Evolutionary conservation across 2,888 invertebrate species (phyloP).

Genomic region (Beris chalybata): DNA sequence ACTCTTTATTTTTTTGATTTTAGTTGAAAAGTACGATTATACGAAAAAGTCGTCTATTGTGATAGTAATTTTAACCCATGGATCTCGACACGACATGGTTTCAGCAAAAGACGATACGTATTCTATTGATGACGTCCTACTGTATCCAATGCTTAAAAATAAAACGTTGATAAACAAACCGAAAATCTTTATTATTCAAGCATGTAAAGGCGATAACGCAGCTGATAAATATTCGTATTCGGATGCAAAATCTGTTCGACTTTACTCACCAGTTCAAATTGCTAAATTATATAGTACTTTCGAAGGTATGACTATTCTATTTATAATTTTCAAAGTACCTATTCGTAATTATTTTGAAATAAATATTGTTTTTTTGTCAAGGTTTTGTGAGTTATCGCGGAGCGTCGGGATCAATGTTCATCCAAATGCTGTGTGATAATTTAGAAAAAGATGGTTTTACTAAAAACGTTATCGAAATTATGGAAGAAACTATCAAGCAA

Average conservation of each 20-base stretch:
- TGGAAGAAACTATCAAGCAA: slow-evolving; percentile 46
- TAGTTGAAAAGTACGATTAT: slow-evolving; percentile 50
- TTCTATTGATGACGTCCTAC: slow-evolving; percentile 47
- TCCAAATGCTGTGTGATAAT: slow-evolving; percentile 49
- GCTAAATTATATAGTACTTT: slow-evolving; percentile 54
- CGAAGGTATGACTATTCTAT: slow-evolving; percentile 45
- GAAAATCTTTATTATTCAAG: slow-evolving; percentile 53
- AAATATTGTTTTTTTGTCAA: slow-evolving; percentile 26
- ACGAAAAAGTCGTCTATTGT: slow-evolving; percentile 49
- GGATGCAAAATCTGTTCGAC: slow-evolving; percentile 3
- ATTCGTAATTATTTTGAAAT: neutral
- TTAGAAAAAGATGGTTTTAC: slow-evolving; percentile 44
- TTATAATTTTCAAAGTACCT: neutral
- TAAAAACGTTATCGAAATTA: slow-evolving; percentile 49
- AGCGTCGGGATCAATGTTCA: slow-evolving; percentile 50
- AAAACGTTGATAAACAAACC: slow-evolving; percentile 49
- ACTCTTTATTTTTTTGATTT: neutral
- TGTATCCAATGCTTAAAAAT: slow-evolving; percentile 52
- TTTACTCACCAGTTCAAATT: slow-evolving; percentile 49
- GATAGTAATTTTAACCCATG: slow-evolving; percentile 52
- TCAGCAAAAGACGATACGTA: slow-evolving; percentile 51
- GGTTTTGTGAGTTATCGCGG: slow-evolving; percentile 53
- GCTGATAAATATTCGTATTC: slow-evolving; percentile 40
- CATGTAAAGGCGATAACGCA: slow-evolving; percentile 50
- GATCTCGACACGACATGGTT: slow-evolving; percentile 47